phyloP scores from a whole-genome alignment of 2,888 invertebrate genomes.

The Synergus gifuensis region DNA sequence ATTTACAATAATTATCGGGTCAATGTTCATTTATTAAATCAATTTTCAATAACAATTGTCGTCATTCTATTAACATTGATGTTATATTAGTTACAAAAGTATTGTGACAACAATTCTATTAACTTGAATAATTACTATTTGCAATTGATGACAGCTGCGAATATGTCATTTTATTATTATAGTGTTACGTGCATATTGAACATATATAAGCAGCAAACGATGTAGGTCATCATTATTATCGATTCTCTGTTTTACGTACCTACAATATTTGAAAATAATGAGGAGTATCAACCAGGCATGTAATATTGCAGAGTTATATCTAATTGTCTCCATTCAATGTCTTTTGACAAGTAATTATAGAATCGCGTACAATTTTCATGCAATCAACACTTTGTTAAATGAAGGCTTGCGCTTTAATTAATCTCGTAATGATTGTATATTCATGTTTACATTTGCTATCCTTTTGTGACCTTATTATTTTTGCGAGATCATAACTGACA shows the following conservation, averaged over 20 bases:
- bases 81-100: background rate
- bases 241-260: background rate
- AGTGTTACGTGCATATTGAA: background rate
- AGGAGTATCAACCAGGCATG: slow-evolving; percentile 21
- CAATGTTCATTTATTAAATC: too few species aligned
- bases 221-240: background rate
- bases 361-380: slow-evolving; percentile 10
- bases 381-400: slow-evolving; percentile 33
- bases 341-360: slow-evolving; percentile 33
- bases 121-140: background rate
- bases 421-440: slow-evolving; percentile 64
- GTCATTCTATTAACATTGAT: background rate
- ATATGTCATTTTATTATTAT: background rate
- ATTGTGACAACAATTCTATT: background rate
- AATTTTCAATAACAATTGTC: background rate
- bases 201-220: background rate
- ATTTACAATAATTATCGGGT: too few species aligned
- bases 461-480: slow-evolving; percentile 12
- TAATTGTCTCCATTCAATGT: slow-evolving; percentile 25
- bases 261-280: slow-evolving; percentile 31
- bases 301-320: slow-evolving; percentile 8
- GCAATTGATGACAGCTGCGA: background rate
- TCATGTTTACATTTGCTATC: slow-evolving; percentile 60
- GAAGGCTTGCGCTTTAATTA: slow-evolving; percentile 6
- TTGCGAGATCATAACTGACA: background rate